A percentile compares a stretch with the other conserved stretches of the same genome.
phyloP scores from a whole-genome alignment of 1,140 invertebrate genomes.

The Brachionus asplanchnoidis region DNA sequence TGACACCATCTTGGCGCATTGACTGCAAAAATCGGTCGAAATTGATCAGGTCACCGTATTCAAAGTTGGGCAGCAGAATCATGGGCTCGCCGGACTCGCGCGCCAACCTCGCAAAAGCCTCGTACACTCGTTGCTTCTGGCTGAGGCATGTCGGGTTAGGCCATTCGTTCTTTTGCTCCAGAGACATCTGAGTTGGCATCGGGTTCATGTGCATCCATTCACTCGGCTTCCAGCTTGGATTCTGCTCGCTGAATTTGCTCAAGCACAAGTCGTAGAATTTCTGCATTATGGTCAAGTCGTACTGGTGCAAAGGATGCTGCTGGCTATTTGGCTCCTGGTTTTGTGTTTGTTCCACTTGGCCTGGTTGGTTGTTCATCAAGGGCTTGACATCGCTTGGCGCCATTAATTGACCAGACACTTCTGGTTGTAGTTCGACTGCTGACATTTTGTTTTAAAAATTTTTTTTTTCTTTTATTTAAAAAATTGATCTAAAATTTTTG shows the following conservation, averaged over 20 bases:
- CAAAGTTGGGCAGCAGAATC: constrained; percentile 37
- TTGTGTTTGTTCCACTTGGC: not conserved
- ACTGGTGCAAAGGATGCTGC: constrained; percentile 36
- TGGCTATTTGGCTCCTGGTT: not conserved
- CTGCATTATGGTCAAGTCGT: constrained; percentile 38
- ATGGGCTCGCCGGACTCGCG: constrained; percentile 37
- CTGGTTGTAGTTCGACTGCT: constrained; percentile 24
- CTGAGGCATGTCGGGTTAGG: constrained; percentile 14
- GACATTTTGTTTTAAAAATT: constrained; percentile 20
- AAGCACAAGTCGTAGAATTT: constrained; percentile 36
- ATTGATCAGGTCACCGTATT: constrained; percentile 25
- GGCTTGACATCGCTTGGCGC: not conserved
- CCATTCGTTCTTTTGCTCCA: constrained; percentile 39
- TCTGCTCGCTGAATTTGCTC: constrained; percentile 8
- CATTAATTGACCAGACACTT: not conserved
- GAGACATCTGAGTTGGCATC: constrained; percentile 4
- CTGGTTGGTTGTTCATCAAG: not conserved
- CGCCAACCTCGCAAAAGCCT: constrained; percentile 12
- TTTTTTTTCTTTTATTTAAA: constrained; percentile 2
- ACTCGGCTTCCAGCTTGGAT: not conserved
- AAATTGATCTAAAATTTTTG: not conserved
- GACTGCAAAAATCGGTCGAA: constrained; percentile 35
- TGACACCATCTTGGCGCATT: constrained; percentile 18
- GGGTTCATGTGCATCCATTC: constrained; percentile 41
- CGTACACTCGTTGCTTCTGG: constrained; percentile 24